Percentiles rank a stretch among this genome's conserved stretches.
Conservation (phyloP, 2,113 vertebrate species). For the Zosterops borbonicus region DNA sequence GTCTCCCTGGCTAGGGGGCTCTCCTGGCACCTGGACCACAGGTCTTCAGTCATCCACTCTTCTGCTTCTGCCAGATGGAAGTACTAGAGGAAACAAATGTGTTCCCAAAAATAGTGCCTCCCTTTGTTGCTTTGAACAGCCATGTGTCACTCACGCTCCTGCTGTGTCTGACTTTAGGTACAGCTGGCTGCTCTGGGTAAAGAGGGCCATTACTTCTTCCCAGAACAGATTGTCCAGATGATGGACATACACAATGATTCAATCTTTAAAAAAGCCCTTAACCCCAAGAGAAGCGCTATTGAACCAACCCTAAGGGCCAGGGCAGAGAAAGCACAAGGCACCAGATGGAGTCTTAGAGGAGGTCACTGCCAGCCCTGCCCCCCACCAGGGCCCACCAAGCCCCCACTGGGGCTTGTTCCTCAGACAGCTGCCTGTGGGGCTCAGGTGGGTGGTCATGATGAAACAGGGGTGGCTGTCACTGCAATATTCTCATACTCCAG, state of each 20-base stretch:
- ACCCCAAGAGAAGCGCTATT: background rate
- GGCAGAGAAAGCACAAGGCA: background rate
- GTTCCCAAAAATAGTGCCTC: background rate
- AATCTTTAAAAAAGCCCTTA: background rate
- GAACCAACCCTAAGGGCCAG: background rate
- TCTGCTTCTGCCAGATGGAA: background rate
- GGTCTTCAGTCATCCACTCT: background rate
- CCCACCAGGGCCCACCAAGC: fast-evolving
- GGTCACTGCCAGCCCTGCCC: fast-evolving
- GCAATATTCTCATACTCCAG: background rate
- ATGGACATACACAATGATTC: background rate
- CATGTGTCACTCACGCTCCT: background rate
- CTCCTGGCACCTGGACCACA: background rate
- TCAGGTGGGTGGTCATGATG: background rate
- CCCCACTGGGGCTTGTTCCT: fast-evolving
- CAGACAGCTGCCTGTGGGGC: background rate
- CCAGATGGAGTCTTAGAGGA: background rate
- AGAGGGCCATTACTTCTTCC: background rate
- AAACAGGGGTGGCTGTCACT: background rate
- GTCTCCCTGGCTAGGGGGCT: background rate
- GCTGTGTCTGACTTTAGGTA: conserved; percentile 20
- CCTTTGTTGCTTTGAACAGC: background rate
- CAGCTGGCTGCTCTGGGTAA: background rate
- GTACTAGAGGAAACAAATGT: conserved; percentile 27
- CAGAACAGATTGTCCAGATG: background rate